Evolutionary conservation across 2,888 invertebrate genomes (phyloP).

Genomic region (Notodromas monacha): DNA sequence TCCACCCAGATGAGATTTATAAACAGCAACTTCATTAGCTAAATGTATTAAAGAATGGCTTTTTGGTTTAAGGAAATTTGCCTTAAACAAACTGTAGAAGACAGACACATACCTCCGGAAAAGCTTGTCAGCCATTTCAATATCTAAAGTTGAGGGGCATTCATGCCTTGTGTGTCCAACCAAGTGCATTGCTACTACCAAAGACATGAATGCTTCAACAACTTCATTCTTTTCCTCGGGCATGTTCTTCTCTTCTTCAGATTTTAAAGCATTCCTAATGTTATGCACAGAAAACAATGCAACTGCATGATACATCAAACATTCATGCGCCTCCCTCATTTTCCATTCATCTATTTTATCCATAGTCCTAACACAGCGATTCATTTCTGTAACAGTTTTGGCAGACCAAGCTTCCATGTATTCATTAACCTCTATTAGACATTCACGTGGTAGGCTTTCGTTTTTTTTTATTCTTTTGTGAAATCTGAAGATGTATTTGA

Average conservation of each 20-base stretch:
- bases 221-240: too few species aligned
- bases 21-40: neutral
- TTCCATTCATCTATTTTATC: neutral
- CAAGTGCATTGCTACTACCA: neutral
- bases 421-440: neutral
- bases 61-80: neutral
- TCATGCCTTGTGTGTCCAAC: slow-evolving; percentile 1
- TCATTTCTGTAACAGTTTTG: neutral
- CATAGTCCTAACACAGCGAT: neutral
- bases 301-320: slow-evolving; percentile 4
- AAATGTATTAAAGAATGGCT: neutral
- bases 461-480: neutral
- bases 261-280: neutral
- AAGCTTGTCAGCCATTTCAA: neutral
- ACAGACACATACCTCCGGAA: neutral
- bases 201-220: neutral
- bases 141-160: neutral
- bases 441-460: neutral
- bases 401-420: neutral
- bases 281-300: neutral
- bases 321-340: slow-evolving; percentile 1
- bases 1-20: slow-evolving; percentile 1
- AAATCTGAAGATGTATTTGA: neutral
- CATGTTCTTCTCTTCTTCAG: too few species aligned
- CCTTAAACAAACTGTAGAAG: neutral